Conservation (phyloP, 2,888 invertebrate genomes). For the Helicoverpa assulta region DNA sequence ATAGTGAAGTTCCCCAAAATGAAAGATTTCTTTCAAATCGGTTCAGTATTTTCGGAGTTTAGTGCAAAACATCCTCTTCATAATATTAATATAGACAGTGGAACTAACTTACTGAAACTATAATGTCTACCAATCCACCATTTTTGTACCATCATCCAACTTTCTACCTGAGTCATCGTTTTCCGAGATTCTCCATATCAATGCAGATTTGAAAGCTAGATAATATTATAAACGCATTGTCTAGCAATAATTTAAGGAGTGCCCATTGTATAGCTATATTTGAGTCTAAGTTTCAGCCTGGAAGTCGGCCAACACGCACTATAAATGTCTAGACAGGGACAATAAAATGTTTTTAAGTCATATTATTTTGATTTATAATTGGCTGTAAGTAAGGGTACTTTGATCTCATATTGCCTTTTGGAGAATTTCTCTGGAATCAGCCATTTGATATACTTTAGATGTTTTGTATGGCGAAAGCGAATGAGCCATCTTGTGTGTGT, state of each 20-base stretch:
- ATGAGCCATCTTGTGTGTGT: no score
- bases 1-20: no score
- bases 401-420: no score
- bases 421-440: no score
- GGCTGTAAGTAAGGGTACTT: no score
- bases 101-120: not conserved
- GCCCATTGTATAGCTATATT: constrained; percentile 34
- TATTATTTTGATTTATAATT: not conserved
- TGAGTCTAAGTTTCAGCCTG: constrained; percentile 22
- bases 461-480: no score
- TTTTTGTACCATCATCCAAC: not conserved
- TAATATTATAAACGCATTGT: not conserved
- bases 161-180: constrained; percentile 1
- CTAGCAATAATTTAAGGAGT: constrained; percentile 13
- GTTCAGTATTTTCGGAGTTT: no score
- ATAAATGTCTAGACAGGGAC: constrained; percentile 41
- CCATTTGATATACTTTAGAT: no score
- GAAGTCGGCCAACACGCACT: constrained; percentile 31
- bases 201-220: not conserved
- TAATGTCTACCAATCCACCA: not conserved
- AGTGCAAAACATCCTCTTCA: no score
- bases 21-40: no score
- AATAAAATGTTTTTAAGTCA: not conserved
- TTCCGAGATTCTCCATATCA: not conserved
- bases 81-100: no score